These are phyloP conservation scores for Tetranychus truncatus DNA, from an alignment of 2,888 invertebrate species.

Conservation along the genomic window DNA sequence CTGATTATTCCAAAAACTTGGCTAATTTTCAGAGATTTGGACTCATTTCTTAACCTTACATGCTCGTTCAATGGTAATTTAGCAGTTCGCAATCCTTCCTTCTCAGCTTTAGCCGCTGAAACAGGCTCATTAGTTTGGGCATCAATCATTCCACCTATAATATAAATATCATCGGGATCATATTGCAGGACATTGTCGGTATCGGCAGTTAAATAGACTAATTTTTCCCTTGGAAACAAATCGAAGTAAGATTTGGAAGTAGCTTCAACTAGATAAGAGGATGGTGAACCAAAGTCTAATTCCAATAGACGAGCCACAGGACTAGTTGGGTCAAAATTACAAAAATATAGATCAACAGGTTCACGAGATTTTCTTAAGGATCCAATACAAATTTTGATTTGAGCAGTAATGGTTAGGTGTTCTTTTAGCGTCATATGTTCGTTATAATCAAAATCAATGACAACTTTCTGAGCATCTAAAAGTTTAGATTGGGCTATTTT, in stretches of 20 bases:
- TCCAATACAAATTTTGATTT: neutral
- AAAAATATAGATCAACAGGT: neutral
- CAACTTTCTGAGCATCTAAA: slow-evolving; percentile 25
- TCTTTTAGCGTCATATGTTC: slow-evolving; percentile 44
- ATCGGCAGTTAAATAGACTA: slow-evolving; percentile 76
- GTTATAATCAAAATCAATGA: slow-evolving; percentile 67
- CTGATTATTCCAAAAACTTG: neutral
- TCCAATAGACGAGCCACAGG: neutral
- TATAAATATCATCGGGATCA: slow-evolving; percentile 60
- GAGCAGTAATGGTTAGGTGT: neutral
- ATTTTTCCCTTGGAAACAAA: slow-evolving; percentile 54
- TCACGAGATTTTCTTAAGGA: no score
- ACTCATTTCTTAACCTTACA: neutral
- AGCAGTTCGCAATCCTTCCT: neutral
- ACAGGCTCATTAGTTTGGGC: neutral
- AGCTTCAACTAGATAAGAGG: slow-evolving; percentile 38
- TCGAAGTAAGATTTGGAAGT: slow-evolving; percentile 54
- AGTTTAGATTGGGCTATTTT: neutral
- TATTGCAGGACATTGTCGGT: slow-evolving; percentile 51
- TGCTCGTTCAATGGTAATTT: neutral
- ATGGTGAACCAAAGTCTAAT: neutral
- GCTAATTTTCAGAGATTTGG: neutral
- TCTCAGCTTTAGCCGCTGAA: neutral
- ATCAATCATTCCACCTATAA: slow-evolving; percentile 42
- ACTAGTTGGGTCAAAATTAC: neutral